Evolutionary conservation across 2,797 vertebrate genomes (phyloP).

Genomic region (Sarcophilus harrisii): DNA sequence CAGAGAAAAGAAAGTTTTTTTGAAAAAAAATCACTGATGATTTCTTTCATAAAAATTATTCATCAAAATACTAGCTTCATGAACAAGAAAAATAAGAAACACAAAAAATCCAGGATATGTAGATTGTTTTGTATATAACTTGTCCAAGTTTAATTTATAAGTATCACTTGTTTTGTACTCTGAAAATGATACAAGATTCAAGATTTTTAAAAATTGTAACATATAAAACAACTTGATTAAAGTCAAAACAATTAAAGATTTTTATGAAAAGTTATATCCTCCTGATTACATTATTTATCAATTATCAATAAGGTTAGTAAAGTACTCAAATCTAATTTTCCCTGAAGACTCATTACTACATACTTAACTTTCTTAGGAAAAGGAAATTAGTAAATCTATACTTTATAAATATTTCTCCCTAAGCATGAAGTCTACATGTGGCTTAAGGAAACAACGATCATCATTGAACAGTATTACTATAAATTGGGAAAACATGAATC

Average conservation of each 20-base stretch:
- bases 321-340: neutral
- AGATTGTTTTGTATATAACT: neutral
- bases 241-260: neutral
- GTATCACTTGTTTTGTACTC: neutral
- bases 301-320: neutral
- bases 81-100: neutral
- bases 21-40: neutral
- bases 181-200: neutral
- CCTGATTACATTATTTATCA: neutral
- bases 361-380: neutral
- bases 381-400: neutral
- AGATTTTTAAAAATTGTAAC: neutral
- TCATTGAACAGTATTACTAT: neutral
- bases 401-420: neutral
- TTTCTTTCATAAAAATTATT: constrained; percentile 32
- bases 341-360: neutral
- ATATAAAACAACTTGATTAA: neutral
- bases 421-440: constrained; percentile 1
- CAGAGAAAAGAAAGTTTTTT: neutral
- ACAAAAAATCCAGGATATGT: neutral
- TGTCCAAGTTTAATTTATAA: neutral
- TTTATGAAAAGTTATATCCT: neutral
- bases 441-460: constrained; percentile 1
- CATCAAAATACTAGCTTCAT: neutral
- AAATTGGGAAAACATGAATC: neutral